phyloP scores from a whole-genome alignment of 2,888 invertebrate genomes.

The Carcina quercana region DNA sequence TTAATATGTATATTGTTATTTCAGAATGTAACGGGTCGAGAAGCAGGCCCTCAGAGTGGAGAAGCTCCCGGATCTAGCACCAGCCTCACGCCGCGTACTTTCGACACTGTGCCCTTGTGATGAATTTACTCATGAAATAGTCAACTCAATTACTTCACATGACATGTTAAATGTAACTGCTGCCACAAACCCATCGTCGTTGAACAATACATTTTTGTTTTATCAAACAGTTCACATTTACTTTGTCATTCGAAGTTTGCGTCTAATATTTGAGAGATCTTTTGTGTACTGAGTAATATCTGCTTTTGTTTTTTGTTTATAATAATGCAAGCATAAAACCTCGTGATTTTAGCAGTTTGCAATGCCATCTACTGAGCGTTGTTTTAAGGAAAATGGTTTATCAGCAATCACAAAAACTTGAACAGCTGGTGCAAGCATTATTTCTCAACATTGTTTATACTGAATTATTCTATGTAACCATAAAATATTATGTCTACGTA shows the following conservation, averaged over 20 bases:
- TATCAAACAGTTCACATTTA: constrained; percentile 23
- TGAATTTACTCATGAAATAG: constrained; percentile 46
- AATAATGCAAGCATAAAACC: constrained; percentile 39
- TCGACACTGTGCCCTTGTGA: constrained; percentile 65
- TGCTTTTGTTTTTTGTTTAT: constrained; percentile 49
- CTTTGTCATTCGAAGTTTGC: constrained; percentile 48
- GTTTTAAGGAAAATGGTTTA: constrained; percentile 49
- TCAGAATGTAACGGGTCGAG: constrained; percentile 63
- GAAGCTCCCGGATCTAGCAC: constrained; percentile 78
- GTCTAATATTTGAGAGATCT: constrained; percentile 39
- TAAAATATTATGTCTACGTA: constrained; percentile 71
- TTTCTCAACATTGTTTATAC: constrained; percentile 65
- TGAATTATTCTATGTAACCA: constrained; percentile 70
- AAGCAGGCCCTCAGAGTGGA: constrained; percentile 74
- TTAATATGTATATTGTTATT: too few relatives aligned
- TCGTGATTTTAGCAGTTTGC: constrained; percentile 35
- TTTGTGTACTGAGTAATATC: constrained; percentile 48
- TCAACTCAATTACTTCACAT: constrained; percentile 40
- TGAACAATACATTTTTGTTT: constrained; percentile 3
- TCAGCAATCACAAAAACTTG: constrained; percentile 43
- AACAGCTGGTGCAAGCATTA: constrained; percentile 55
- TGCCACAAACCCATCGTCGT: constrained; percentile 18
- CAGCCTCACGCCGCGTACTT: constrained; percentile 55
- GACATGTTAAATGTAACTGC: constrained; percentile 43
- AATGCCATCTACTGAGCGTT: constrained; percentile 39